Evolutionary conservation across 2,888 invertebrate genomes (phyloP), one percentile per base, ranked within the genome.

Genomic region (Monopis laevigella): DNA sequence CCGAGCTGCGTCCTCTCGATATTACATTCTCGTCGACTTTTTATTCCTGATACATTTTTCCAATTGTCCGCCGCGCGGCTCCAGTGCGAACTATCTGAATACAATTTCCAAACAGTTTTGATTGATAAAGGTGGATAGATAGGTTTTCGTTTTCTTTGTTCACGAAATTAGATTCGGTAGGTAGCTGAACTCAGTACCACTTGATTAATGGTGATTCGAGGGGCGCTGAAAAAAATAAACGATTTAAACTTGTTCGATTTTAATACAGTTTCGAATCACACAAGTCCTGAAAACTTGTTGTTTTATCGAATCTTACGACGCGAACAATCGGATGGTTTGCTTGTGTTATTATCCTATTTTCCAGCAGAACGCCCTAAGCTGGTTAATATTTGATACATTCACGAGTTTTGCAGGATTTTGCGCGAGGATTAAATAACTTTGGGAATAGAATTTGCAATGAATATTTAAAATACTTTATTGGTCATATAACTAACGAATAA

Each of bases 51-150:
- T 45, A 43, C 45, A 72, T 71, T 77, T 47, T 46, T 44, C 47
- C 47, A 44, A 46, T 46, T 42, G 46, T 43, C 46, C 41, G 65
- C 64, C 57, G 52, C 62, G 64, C 62, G 58, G 63, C 59, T 61
- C 53, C 62, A 60, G 60, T 65, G 64, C 62, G 67, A 73, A 75
- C 72, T 74, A 72, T 71, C 70, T 61, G 68, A 72, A 78, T 73
- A 71, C 65, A 78, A 74, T 72, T 80, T 78, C 72, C 72, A 69
- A 74, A 72, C 70, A 71, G 69, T 77, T 80, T 75, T 77, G 75
- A 80, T 77, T 77, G 80, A 77, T 77, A 78, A 74, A 75, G 75
- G 77, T 77, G 75, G 74, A 75, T 77, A 77, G 77, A 77, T 74
- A 67, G 71, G 66, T 68, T 75, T 75, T 69, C 71, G 69, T 64